Evolutionary conservation across 2,113 vertebrate genomes (phyloP).

Genomic region (Zingel zingel): DNA sequence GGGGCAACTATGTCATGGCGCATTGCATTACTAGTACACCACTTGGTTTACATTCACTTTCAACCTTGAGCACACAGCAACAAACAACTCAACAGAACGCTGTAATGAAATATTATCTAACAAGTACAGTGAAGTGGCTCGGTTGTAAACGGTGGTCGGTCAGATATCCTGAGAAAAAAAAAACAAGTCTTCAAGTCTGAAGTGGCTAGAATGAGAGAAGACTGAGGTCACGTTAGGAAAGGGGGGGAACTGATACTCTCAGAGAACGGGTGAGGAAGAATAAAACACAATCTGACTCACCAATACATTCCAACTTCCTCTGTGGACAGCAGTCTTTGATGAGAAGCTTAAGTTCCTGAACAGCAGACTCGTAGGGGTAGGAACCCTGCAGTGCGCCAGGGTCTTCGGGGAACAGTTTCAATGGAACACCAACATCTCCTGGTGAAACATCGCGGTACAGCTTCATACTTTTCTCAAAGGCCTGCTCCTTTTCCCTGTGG

Average conservation of each 20-base stretch:
- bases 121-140: too few relatives aligned
- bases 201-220: not conserved
- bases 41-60: too few relatives aligned
- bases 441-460: conserved; percentile 82
- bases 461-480: conserved; percentile 87
- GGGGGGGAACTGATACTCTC: not conserved
- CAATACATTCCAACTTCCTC: conserved; percentile 94
- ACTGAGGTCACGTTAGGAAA: not conserved
- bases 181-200: not conserved
- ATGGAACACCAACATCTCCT: conserved; percentile 85
- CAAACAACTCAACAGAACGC: too few relatives aligned
- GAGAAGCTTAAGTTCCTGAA: conserved; percentile 90
- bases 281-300: conserved; percentile 76
- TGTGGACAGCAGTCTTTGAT: conserved; percentile 89
- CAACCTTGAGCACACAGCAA: too few relatives aligned
- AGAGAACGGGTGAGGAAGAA: not conserved
- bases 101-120: too few relatives aligned
- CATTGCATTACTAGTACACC: too few relatives aligned
- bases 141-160: too few relatives aligned
- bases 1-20: too few relatives aligned
- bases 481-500: conserved; percentile 82
- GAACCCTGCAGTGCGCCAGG: conserved; percentile 41
- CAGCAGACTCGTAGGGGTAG: conserved; percentile 87
- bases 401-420: conserved; percentile 85
- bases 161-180: not conserved